A percentile compares a stretch with the other conserved stretches of the same genome.
Conservation (phyloP, 2,113 vertebrate genomes). For the Albula goreensis region DNA sequence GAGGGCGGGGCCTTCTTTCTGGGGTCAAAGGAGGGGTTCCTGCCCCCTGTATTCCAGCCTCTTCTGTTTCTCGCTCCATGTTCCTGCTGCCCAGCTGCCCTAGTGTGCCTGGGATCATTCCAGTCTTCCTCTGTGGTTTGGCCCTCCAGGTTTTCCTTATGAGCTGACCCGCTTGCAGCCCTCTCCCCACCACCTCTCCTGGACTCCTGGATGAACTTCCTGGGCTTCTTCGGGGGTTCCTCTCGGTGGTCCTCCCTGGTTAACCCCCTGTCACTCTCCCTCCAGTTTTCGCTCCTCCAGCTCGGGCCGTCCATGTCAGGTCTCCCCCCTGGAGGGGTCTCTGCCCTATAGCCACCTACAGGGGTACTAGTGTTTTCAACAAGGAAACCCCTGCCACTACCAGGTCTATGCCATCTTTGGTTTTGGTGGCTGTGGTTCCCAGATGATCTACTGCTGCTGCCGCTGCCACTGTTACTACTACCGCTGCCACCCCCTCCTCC, state of each 20-base stretch:
- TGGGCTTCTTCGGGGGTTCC: conserved; percentile 42
- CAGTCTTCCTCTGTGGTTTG: conserved; percentile 1
- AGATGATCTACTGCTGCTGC: conserved; percentile 6
- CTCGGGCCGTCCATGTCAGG: conserved; percentile 40
- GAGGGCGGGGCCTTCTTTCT: conserved; percentile 64
- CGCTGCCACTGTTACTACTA: conserved; percentile 25
- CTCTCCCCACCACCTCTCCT: conserved; percentile 46
- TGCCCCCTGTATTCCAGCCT: conserved; percentile 40
- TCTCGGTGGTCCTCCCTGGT: conserved; percentile 42
- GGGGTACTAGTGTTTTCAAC: conserved; percentile 48
- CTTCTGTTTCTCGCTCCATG: conserved; percentile 36
- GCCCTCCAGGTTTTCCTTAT: conserved; percentile 34
- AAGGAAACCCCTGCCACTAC: conserved; percentile 59
- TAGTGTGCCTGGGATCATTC: conserved; percentile 14
- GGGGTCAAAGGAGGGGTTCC: conserved; percentile 40
- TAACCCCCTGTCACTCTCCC: conserved; percentile 10
- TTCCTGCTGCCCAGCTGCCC: conserved; percentile 33
- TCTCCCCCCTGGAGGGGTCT: conserved; percentile 35
- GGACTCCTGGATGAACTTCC: conserved; percentile 54
- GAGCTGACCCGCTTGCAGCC: conserved; percentile 36
- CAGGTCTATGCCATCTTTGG: conserved; percentile 74
- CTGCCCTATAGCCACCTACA: conserved; percentile 9
- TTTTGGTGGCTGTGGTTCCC: conserved; percentile 61
- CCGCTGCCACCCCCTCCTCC: conserved; percentile 55
- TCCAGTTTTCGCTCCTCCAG: conserved; percentile 47